Evolutionary conservation across 2,113 vertebrate genomes (phyloP).

Genomic region (Ochotona princeps): DNA sequence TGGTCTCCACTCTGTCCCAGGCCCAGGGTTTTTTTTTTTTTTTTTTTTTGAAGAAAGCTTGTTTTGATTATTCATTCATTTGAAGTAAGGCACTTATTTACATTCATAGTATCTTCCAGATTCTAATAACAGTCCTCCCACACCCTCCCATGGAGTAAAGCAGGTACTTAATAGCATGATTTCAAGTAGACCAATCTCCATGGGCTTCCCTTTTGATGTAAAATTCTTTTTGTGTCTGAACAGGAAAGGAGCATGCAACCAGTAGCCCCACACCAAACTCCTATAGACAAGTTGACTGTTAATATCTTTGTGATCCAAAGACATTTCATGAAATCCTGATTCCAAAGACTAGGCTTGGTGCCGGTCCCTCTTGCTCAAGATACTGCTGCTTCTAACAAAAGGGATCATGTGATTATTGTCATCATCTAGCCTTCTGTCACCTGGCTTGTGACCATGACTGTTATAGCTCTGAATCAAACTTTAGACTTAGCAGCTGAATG

Average conservation of each 20-base stretch:
- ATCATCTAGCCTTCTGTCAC: background rate
- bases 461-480: background rate
- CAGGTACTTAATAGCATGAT: background rate
- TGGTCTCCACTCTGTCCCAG: background rate
- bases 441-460: background rate
- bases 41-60: background rate
- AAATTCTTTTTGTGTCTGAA: background rate
- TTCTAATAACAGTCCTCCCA: background rate
- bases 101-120: background rate
- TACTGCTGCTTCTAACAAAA: background rate
- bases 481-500: background rate
- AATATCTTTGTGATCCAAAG: background rate
- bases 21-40: no score
- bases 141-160: background rate
- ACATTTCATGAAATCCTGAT: background rate
- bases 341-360: background rate
- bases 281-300: background rate
- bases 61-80: background rate
- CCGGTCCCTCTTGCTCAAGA: background rate
- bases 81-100: background rate
- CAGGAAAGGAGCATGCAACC: background rate
- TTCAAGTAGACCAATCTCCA: background rate
- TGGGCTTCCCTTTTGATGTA: background rate
- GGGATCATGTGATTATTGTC: background rate
- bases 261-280: background rate